Evolutionary conservation across 1,140 invertebrate genomes (phyloP).

Genomic region (Lepidurus packardi): DNA sequence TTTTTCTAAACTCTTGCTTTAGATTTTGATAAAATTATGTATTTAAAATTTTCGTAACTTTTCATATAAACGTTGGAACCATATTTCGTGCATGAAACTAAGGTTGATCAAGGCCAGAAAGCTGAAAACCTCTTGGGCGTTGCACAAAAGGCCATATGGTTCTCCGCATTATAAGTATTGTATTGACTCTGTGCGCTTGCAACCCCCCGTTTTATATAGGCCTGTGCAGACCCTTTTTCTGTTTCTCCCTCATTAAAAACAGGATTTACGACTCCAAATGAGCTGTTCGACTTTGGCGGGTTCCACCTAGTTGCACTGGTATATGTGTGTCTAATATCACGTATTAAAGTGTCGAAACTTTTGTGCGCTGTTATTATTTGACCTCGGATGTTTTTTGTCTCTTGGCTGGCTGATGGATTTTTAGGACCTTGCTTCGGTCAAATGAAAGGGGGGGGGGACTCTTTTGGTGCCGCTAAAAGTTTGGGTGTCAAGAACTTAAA

Average conservation of each 20-base stretch:
- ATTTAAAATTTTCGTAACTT: too few species aligned
- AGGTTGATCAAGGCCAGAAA: background rate
- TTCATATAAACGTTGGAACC: too few species aligned
- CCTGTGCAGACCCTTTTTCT: background rate
- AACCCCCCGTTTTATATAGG: background rate
- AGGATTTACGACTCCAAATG: slow-evolving; percentile 13
- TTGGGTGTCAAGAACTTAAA: background rate
- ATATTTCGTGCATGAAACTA: too few species aligned
- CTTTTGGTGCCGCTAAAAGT: background rate
- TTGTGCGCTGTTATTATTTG: background rate
- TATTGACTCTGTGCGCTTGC: background rate
- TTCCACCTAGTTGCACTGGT: slow-evolving; percentile 11
- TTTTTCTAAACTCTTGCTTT: too few species aligned
- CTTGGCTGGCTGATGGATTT: background rate
- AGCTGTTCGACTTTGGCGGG: background rate
- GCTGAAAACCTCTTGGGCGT: background rate
- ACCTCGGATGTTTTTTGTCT: background rate
- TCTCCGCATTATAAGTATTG: background rate
- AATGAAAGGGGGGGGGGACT: background rate
- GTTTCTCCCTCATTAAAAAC: slow-evolving; percentile 5
- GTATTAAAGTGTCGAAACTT: slow-evolving; percentile 1
- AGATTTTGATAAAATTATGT: too few species aligned
- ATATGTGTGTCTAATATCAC: slow-evolving; percentile 6
- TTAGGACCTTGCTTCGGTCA: background rate
- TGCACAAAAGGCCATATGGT: background rate